Base-by-base conservation (phyloP, 2,888 invertebrate genomes). In the Ophion obscuratus region DNA sequence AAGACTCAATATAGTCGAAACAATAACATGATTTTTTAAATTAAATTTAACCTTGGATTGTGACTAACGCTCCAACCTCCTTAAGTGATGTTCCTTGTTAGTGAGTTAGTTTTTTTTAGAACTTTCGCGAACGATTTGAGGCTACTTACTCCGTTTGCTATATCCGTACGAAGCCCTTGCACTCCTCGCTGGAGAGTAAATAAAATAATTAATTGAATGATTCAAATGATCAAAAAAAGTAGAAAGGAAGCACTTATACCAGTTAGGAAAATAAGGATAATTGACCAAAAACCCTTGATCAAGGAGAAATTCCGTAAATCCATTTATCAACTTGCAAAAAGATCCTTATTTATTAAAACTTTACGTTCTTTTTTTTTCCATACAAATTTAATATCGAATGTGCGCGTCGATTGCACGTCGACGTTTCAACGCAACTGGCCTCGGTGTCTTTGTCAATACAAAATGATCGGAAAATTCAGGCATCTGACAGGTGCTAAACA, bases 121-220 rank as follows among this genome's bases (percentile, higher is more conserved):
- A 20, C 66, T 57, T 14, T 57, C 24, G 3, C 9, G 5, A 59
- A 57, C 14, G 47, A 67, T 67, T 76, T 11, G 40, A 14, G 24
- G 11, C 57, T 81, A 86, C 87, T 73, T 87, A 92, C 92, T 85
- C 83, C 86, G 88, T 84, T 86, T 91, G 20, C 85, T 87, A 53
- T 92, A 92, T 59, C 92, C 91, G 83, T 89, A 92, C 27, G 75
- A 40, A 57, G 71, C 78, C 20, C 76, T 81, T 9, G 62, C 24
- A 6, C 27, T 36, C 67, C 36, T 53, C 11, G 36, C 80, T 80
- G 66, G 71, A 81, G 64, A 68, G 68, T 68, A 70, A 10, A 40
- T 62, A 27, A 67, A 44, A 59, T 80, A 61, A 11, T 24, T 9
- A 31, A 27, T 24, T 14, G 9, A 71, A 67, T n/a, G 4, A 61